A percentile compares a stretch with the other conserved stretches of the same genome.
Conservation (phyloP, 2,113 vertebrate species). For the Cynopterus brachyotis region DNA sequence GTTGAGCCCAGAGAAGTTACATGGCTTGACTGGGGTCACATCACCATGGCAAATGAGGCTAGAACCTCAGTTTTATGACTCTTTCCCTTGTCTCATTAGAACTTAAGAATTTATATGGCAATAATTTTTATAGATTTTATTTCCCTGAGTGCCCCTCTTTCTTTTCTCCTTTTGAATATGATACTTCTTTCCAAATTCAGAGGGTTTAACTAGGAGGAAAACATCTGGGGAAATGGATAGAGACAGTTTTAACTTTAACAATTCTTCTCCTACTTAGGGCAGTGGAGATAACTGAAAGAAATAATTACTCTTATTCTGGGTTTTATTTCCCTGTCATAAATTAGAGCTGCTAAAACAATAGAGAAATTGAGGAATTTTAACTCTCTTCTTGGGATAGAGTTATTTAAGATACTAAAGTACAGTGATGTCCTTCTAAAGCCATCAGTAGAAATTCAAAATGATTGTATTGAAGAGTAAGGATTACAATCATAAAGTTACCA, state of each 20-base stretch:
- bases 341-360: not conserved
- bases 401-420: not conserved
- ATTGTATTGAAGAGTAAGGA: not conserved
- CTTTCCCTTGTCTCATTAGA: not conserved
- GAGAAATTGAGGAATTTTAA: slow-evolving; percentile 14
- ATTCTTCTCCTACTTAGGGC: not conserved
- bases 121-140: not conserved
- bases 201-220: not conserved
- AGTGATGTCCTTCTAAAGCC: not conserved
- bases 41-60: not conserved
- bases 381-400: not conserved
- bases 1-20: not conserved
- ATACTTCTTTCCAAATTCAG: slow-evolving; percentile 15
- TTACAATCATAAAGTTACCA: not conserved
- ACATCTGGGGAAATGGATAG: not conserved
- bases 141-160: not conserved
- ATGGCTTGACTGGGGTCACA: not conserved
- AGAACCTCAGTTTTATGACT: not conserved
- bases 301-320: not conserved
- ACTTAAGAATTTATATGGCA: not conserved
- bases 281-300: not conserved
- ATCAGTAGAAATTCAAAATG: slow-evolving; percentile 9
- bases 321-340: not conserved
- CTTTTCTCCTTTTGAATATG: slow-evolving; percentile 8
- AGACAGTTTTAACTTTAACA: not conserved